Conservation (phyloP, 2,797 vertebrate genomes). For the Naso thynnoides region DNA sequence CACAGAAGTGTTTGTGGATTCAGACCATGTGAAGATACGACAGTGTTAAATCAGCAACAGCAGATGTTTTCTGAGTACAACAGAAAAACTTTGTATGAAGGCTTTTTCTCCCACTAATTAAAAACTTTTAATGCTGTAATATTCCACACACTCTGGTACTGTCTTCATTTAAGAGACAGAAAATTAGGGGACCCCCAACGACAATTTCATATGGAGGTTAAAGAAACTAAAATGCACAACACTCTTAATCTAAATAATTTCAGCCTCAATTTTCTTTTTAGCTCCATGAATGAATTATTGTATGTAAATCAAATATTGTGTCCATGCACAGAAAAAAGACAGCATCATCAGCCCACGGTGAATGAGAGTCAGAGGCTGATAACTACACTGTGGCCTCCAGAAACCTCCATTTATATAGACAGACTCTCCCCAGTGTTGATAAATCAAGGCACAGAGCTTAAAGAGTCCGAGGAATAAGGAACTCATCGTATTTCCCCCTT, state of each 20-base stretch:
- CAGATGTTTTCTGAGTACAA: neutral
- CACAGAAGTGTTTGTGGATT: neutral
- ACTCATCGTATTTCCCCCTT: slow-evolving; percentile 43
- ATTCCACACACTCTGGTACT: neutral
- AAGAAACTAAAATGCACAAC: neutral
- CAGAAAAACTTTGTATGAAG: no score
- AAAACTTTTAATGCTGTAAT: no score
- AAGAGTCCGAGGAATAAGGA: slow-evolving; percentile 65
- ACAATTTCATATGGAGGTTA: neutral
- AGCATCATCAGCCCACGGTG: neutral
- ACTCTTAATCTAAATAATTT: neutral
- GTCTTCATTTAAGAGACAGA: no score
- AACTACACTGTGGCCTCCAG: neutral
- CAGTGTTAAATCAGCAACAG: neutral
- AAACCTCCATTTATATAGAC: slow-evolving; percentile 25
- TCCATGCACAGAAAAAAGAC: neutral
- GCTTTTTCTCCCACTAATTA: no score
- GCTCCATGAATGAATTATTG: slow-evolving; percentile 10
- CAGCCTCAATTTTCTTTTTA: neutral
- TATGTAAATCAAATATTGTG: slow-evolving; percentile 28
- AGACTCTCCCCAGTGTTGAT: slow-evolving; percentile 41
- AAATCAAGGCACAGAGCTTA: slow-evolving; percentile 51
- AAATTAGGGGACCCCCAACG: neutral
- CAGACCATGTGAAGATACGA: neutral
- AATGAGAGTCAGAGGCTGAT: slow-evolving; percentile 8